Evolutionary conservation across 2,113 vertebrate genomes (phyloP), one percentile per base, ranked within the genome.

Genomic region (Epinephelus lanceolatus): DNA sequence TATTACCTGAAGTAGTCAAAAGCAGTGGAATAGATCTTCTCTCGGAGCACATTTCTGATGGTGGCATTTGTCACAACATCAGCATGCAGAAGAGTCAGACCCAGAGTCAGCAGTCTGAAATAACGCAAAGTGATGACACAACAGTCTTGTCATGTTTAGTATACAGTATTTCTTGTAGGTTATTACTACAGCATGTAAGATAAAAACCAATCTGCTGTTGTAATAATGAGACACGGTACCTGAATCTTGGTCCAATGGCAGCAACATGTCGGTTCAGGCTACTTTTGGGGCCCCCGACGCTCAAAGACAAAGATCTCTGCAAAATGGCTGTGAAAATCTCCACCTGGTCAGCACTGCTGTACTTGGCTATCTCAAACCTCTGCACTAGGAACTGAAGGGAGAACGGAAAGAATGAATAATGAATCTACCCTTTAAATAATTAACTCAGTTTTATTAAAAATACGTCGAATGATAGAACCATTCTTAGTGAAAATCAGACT

Each of bases 1-100:
- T 62, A 49, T 6, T 93, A 99, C 98, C 98, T 98, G 95, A 99
- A 99, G 90, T 99, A 99, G 94, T 99, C 98, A 83, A 99, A 99
- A n/a, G 98, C 97, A 0, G 97, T 97, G 4, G 98, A 99, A 85
- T 99, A 99, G 88, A 99, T 97, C 95, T 99, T 99, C 87, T 99
- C 98, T 37, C 98, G 95, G 47, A 99, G 96, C 66, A 99, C 97
- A 0, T 99, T 99, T 84, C 98, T 96, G 85, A 98, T 96, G 37
- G 98, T 99, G 81, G 98, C 95, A 11, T 98, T 99, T 62, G 97
- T 97, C 90, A 99, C 96, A 33, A 99, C 97, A 67, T 99, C 98
- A 17, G 98, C 97, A 33, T 99, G 98, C 12, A 99, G 94, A n/a
- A 99, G 92, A 59, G 97, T 96, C 79, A 99, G 94, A 2, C 98